Evolutionary conservation across 2,113 vertebrate genomes (phyloP).

Genomic region (Sitta europaea): DNA sequence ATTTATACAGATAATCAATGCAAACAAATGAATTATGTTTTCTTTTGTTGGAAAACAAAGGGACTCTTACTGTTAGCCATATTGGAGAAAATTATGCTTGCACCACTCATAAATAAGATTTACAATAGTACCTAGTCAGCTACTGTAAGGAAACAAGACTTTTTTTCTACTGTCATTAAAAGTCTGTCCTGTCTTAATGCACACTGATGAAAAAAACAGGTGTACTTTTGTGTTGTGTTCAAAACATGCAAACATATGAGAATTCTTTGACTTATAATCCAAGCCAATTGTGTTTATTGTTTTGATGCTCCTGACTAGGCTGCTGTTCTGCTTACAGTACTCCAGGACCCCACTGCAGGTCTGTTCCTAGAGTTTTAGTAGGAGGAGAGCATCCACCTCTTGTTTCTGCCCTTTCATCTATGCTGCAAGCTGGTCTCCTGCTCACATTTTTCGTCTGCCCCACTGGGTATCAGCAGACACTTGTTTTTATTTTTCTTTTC

Average conservation of each 20-base stretch:
- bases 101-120: neutral
- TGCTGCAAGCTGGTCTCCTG: neutral
- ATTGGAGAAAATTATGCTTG: neutral
- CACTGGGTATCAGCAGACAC: neutral
- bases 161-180: neutral
- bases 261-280: neutral
- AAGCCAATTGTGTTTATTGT: neutral
- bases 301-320: neutral
- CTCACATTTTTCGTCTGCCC: neutral
- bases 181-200: neutral
- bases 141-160: neutral
- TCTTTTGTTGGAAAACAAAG: neutral
- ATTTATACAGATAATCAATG: too few species aligned
- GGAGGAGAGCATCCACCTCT: neutral
- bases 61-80: neutral
- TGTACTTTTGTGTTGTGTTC: neutral
- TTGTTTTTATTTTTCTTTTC: neutral
- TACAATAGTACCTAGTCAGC: neutral
- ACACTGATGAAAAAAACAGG: neutral
- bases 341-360: neutral
- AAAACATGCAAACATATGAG: neutral
- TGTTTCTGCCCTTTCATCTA: fast-evolving
- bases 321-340: neutral
- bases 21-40: too few species aligned
- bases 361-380: neutral